Evolutionary conservation across 2,113 vertebrate genomes (phyloP).

Genomic region (Lophotis ruficrista): DNA sequence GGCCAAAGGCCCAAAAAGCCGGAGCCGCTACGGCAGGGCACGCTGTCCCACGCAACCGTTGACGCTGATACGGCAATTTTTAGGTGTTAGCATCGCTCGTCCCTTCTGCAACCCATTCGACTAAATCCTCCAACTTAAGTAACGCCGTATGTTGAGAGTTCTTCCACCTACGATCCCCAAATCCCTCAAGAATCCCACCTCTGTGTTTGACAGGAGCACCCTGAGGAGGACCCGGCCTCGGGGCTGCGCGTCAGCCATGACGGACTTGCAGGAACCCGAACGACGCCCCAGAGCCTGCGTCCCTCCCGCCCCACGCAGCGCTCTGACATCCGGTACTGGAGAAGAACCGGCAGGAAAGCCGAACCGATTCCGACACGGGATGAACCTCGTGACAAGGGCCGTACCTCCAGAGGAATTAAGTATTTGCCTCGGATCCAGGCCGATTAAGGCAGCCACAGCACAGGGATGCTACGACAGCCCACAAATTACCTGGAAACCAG

Average conservation of each 20-base stretch:
- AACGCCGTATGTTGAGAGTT: neutral
- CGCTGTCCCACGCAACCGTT: neutral
- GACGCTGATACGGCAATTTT: no score
- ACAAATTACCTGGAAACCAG: neutral
- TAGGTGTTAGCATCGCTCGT: neutral
- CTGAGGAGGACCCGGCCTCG: neutral
- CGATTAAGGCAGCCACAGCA: neutral
- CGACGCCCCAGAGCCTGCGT: no score
- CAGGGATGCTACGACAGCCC: neutral
- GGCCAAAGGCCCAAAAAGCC: neutral
- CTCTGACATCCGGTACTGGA: rapidly evolving
- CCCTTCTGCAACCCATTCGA: conserved; percentile 24
- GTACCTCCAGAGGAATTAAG: neutral
- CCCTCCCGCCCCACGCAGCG: neutral
- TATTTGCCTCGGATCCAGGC: neutral
- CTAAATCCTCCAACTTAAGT: conserved; percentile 22
- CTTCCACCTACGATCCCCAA: neutral
- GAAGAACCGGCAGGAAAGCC: neutral
- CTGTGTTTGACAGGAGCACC: rapidly evolving
- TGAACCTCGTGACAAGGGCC: neutral
- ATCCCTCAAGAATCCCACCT: neutral
- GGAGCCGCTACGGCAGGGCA: neutral
- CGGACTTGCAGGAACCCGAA: no score
- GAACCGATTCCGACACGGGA: neutral
- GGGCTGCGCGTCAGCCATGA: neutral